Conservation (phyloP, 2,113 vertebrate genomes). For the Telmatochromis sp. region DNA sequence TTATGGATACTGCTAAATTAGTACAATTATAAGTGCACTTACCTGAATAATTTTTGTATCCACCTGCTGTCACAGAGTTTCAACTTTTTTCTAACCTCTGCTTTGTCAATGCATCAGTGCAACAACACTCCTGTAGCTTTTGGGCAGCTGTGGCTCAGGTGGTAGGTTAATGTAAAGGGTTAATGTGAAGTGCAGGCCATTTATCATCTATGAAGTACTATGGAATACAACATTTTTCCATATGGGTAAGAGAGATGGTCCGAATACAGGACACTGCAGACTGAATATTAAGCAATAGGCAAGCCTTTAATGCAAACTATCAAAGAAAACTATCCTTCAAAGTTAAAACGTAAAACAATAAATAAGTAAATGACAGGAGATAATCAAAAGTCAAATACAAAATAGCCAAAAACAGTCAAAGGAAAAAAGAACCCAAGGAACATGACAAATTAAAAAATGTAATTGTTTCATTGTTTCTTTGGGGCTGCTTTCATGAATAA, state of each 20-base stretch:
- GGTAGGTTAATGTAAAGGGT: not conserved
- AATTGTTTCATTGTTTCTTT: not conserved
- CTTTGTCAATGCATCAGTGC: not conserved
- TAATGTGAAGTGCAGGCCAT: not conserved
- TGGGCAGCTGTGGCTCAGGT: not conserved
- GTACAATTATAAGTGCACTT: not conserved
- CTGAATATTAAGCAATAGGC: not conserved
- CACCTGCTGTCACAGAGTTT: not conserved
- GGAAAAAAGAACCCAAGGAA: not conserved
- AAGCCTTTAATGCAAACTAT: not conserved
- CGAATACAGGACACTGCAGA: not conserved
- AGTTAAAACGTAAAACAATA: not conserved
- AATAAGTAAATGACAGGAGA: not conserved
- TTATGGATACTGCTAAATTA: not conserved
- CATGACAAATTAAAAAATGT: not conserved
- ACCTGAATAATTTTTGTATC: not conserved
- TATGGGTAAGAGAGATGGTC: not conserved
- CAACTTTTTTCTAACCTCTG: not conserved
- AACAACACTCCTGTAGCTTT: not conserved
- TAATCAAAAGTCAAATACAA: not conserved
- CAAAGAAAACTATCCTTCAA: not conserved
- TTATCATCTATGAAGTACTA: not conserved
- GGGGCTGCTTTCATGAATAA: not conserved
- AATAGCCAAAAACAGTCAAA: not conserved
- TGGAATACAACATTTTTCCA: not conserved